Evolutionary conservation across 2,113 vertebrate species (phyloP).

Genomic region (Cariama cristata): DNA sequence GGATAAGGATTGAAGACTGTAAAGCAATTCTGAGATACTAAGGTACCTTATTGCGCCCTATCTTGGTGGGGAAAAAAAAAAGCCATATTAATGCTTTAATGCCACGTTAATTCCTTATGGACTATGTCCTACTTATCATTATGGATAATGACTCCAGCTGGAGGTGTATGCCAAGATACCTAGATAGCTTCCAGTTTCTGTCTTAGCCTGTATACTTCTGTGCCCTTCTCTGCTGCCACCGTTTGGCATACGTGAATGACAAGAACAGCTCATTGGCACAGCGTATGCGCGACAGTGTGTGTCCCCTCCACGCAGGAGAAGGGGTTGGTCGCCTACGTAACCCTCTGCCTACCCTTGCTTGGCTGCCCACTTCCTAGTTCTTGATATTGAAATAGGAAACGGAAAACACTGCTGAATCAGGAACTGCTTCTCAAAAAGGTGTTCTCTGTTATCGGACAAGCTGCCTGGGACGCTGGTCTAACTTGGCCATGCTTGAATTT

Average conservation of each 20-base stretch:
- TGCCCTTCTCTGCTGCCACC: background rate
- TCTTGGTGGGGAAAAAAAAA: background rate
- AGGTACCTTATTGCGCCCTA: background rate
- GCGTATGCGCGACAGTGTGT: rapidly evolving
- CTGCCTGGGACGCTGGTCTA: background rate
- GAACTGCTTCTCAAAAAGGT: background rate
- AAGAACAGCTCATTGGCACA: too few species aligned
- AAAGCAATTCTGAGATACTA: background rate
- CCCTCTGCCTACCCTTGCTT: background rate
- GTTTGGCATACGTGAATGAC: background rate
- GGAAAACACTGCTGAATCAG: too few species aligned
- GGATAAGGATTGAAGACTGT: background rate
- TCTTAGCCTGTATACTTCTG: background rate
- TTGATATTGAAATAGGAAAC: background rate
- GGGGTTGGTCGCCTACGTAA: rapidly evolving
- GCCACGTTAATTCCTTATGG: background rate
- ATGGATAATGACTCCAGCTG: rapidly evolving
- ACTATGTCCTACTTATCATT: background rate
- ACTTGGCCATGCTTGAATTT: background rate
- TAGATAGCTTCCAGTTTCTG: background rate
- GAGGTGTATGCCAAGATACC: background rate
- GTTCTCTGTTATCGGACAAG: background rate
- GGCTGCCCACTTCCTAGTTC: background rate
- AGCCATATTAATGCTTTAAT: background rate
- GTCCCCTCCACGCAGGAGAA: background rate